Percentiles rank a stretch among this genome's conserved stretches.
These are phyloP conservation scores for Hesperia comma DNA, from an alignment of 2,888 invertebrate species.

Conservation along the genomic window DNA sequence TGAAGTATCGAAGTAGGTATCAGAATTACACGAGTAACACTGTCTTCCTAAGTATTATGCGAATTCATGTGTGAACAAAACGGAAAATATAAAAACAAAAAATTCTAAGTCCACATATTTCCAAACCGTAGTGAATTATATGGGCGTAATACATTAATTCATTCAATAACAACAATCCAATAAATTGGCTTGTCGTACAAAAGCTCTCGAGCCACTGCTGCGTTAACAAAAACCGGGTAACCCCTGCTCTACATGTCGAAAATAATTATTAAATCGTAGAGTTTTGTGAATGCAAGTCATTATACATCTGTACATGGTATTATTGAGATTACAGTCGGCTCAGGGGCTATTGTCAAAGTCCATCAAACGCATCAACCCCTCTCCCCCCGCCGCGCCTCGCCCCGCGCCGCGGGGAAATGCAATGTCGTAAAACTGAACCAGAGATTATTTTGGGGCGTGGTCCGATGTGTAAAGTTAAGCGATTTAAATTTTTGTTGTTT, in stretches of 20 bases:
- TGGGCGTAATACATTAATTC: slow-evolving; percentile 9
- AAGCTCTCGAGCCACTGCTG: slow-evolving; percentile 8
- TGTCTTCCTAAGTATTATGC: no score
- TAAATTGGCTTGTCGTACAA: slow-evolving; percentile 12
- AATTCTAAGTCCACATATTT: no score
- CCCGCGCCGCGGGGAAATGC: neutral
- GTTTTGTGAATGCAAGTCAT: slow-evolving; percentile 23
- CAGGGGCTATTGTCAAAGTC: slow-evolving; percentile 44
- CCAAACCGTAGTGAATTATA: neutral
- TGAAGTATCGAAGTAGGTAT: no score
- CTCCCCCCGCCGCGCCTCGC: neutral
- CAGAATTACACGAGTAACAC: no score
- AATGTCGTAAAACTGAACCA: slow-evolving; percentile 26
- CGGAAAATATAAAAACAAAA: no score
- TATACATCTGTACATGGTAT: slow-evolving; percentile 30
- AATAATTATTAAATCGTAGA: slow-evolving; percentile 32
- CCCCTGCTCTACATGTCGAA: slow-evolving; percentile 21
- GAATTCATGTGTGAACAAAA: no score
- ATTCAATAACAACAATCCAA: slow-evolving; percentile 17
- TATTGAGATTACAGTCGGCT: slow-evolving; percentile 44
- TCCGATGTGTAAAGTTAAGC: neutral
- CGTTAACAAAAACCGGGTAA: slow-evolving; percentile 3
- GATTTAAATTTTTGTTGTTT: neutral
- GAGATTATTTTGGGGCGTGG: slow-evolving; percentile 27
- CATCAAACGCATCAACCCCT: slow-evolving; percentile 42